Base-by-base conservation (phyloP, 2,113 vertebrate species). In the Kobus ellipsiprymnus region DNA sequence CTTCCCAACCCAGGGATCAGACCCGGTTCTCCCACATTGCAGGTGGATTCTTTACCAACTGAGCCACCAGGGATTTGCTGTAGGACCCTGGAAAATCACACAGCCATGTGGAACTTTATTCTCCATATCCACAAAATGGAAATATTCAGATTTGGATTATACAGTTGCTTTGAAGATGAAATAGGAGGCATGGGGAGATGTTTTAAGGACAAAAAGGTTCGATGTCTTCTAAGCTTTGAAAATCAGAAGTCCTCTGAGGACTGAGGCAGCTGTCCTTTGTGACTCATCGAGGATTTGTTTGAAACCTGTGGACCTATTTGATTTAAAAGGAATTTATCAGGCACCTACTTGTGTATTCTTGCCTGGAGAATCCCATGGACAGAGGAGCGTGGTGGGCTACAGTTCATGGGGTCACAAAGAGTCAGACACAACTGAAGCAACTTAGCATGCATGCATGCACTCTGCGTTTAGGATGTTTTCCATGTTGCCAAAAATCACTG, bases 51-150 rank as follows among this genome's bases (percentile, higher is more conserved):
- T 74, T 40, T 23, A 40, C 67, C 71, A 44, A 44, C 23, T 27
- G 71, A 77, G 40, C n/a, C n/a, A 21, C 64, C 67, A 71, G 64
- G n/a, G 29, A 44, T 27, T 27, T 77, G 6, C 5, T 27, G 0
- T 13, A 13, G 0, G 2, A 33, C 9, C 29, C 95, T 82, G 16
- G 57, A 40, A 89, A 78, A 86, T 52, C 17, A 40, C 27, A 36
- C 13, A 12, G 33, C 25, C 9, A 64, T 27, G 16, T 2, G 57
- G 36, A 33, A 60, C 14, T 84, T 48, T 9, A 50, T 60, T 85
- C 91, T 80, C 15, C 7, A 81, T 2, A 44, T 81, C 27, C n/a
- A 48, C n/a, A 44, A 95, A 94, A 81, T 84, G 85, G 89, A 12
- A 82, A 48, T 30, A 29, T 30, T 52, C 29, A 27, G 17, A 30